Percentiles rank a stretch among this genome's conserved stretches.
Conservation (phyloP, 2,797 vertebrate genomes). For the Psittacula derbiana region DNA sequence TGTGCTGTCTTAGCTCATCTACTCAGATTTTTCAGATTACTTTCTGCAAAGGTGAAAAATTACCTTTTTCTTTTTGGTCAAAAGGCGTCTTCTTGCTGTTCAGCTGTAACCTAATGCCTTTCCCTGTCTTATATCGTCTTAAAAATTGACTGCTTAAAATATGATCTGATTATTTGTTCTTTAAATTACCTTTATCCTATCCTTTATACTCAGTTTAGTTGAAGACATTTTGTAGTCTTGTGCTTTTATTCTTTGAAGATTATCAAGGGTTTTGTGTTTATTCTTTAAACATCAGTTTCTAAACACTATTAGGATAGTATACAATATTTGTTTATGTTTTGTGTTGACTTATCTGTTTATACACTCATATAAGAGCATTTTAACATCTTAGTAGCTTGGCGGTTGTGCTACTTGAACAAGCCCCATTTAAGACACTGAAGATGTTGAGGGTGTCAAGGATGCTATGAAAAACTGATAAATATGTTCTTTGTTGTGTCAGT, state of each 20-base stretch:
- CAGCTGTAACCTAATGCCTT: neutral
- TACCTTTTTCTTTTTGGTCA: neutral
- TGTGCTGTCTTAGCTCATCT: neutral
- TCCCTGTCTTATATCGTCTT: neutral
- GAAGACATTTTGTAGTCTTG: neutral
- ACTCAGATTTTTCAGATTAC: neutral
- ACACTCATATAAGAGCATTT: neutral
- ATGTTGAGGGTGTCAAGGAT: neutral
- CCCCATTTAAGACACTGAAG: neutral
- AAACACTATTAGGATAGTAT: neutral
- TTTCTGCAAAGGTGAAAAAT: neutral
- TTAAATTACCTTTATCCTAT: neutral
- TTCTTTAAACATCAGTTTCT: neutral
- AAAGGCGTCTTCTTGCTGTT: neutral
- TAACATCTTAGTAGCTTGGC: constrained; percentile 43
- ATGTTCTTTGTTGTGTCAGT: constrained; percentile 72
- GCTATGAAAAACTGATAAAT: constrained; percentile 71
- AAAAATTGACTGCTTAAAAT: neutral
- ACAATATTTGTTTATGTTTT: neutral
- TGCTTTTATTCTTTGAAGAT: neutral
- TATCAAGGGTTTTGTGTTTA: neutral
- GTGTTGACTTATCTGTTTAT: neutral
- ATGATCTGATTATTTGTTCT: neutral
- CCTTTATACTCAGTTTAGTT: neutral
- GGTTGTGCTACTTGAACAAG: constrained; percentile 67